These are phyloP conservation scores for Cherax destructor DNA, from an alignment of 1,140 invertebrate genomes.

Conservation along the genomic window DNA sequence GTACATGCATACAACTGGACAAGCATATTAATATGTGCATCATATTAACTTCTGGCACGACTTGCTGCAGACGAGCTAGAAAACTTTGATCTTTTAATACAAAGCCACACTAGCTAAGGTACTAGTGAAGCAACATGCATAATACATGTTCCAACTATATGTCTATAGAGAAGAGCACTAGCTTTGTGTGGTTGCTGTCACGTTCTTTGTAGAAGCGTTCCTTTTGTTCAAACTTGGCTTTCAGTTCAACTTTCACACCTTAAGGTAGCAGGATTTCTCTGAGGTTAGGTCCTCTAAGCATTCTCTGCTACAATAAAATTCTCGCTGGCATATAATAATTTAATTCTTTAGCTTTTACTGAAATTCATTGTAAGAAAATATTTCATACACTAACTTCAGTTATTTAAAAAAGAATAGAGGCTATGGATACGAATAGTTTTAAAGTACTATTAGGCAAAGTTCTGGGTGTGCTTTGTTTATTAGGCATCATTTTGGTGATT, in stretches of 20 bases:
- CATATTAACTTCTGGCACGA: not conserved
- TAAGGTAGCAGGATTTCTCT: not conserved
- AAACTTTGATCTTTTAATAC: not conserved
- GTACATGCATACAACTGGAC: not conserved
- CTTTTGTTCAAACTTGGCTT: not conserved
- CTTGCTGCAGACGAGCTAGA: not conserved
- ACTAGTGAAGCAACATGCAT: constrained; percentile 26
- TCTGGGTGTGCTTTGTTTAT: constrained; percentile 52
- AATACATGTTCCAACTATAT: constrained; percentile 3
- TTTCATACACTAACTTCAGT: constrained; percentile 44
- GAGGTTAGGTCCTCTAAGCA: not conserved
- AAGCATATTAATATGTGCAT: not conserved
- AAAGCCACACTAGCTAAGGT: constrained; percentile 18
- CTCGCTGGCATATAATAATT: not conserved
- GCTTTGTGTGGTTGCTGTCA: not conserved
- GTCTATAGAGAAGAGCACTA: constrained; percentile 12
- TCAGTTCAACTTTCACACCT: not conserved
- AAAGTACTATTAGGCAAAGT: constrained; percentile 46
- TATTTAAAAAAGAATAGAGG: constrained; percentile 50
- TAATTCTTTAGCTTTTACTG: constrained; percentile 3
- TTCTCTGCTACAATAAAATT: not conserved
- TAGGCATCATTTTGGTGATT: constrained; percentile 59
- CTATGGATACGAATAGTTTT: constrained; percentile 37
- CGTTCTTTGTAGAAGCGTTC: not conserved
- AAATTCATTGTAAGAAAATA: constrained; percentile 50